Conservation (phyloP, 2,888 invertebrate species). For the Pachliopta kotzebuea region DNA sequence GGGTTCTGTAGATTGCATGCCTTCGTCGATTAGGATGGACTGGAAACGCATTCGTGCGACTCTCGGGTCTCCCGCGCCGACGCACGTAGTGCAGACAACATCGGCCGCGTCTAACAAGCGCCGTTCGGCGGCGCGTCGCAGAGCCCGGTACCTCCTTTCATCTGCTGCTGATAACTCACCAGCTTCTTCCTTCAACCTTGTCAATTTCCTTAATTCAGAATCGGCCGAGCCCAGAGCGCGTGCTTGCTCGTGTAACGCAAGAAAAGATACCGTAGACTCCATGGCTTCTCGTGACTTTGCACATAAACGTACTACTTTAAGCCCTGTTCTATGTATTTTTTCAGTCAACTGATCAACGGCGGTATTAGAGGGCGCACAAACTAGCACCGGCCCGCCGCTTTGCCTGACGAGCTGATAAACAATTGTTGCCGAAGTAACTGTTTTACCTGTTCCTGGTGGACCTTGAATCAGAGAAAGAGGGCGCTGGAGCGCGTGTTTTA, state of each 20-base stretch:
- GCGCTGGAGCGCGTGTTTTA: constrained; percentile 97
- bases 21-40: constrained; percentile 97
- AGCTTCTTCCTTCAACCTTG: constrained; percentile 98
- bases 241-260: constrained; percentile 98
- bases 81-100: constrained; percentile 99
- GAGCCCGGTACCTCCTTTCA: constrained; percentile 94
- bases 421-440: constrained; percentile 99
- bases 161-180: constrained; percentile 98
- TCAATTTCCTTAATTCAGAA: constrained; percentile 94
- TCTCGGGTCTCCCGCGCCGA: constrained; percentile 98
- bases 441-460: constrained; percentile 98
- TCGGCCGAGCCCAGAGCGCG: constrained; percentile 95
- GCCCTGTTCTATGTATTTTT: constrained; percentile 97
- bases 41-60: constrained; percentile 96
- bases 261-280: constrained; percentile 97
- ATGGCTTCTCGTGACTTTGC: constrained; percentile 99
- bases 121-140: constrained; percentile 95
- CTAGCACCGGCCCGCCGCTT: constrained; percentile 95
- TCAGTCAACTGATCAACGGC: constrained; percentile 99
- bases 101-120: constrained; percentile 97
- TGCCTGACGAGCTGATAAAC: constrained; percentile 98
- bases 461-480: constrained; percentile 98
- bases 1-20: constrained; percentile 98
- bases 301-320: constrained; percentile 96
- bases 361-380: constrained; percentile 99